Base-by-base conservation (phyloP, 2,888 invertebrate species). In the Ectemnius continuus region DNA sequence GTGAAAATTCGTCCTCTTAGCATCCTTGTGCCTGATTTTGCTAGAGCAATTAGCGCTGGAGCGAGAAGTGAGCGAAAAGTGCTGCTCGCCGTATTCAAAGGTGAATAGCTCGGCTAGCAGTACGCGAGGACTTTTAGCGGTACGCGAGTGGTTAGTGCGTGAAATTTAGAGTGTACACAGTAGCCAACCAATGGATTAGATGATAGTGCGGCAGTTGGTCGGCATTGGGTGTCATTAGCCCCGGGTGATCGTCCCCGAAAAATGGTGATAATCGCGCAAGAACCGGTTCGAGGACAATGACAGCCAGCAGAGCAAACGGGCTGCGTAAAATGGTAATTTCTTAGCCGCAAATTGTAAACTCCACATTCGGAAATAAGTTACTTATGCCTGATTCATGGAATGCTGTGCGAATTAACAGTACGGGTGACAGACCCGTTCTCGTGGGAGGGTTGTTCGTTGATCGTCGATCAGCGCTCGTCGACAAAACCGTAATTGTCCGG, bases 241-340 rank as follows among this genome's bases (percentile, higher is more conserved):
- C 58, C 18, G 56, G 52, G 67, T 68, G 66, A 48, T 61, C 59
- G 65, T 57, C 59, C 58, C 67, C 58, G 61, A 52, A 64, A 65
- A 69, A 82, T 74, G 76, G 48, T 76, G 46, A 66, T 67, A 65
- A 68, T 68, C 26, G 46, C 60, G 36, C 47, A 56, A 65, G 73
- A 48, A 48, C 66, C 52, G 61, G 73, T 52, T 58, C 52, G 52
- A 52, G 61, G 64, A 76, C 79, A 75, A 82, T 79, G 78, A 85
- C 76, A 67, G 67, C 75, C 67, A 67, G 20, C 58, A 75, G 73
- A 79, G 67, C 69, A 57, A 82, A 79, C 72, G 75, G 64, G 14
- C 65, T 61, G 26, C 67, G 66, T 61, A 85, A 82, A 83, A 85
- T 84, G 85, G 85, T 85, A 85, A 81, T 76, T 81, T 62, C 57